phyloP scores from a whole-genome alignment of 1,140 invertebrate genomes.

The Chionoecetes opilio region DNA sequence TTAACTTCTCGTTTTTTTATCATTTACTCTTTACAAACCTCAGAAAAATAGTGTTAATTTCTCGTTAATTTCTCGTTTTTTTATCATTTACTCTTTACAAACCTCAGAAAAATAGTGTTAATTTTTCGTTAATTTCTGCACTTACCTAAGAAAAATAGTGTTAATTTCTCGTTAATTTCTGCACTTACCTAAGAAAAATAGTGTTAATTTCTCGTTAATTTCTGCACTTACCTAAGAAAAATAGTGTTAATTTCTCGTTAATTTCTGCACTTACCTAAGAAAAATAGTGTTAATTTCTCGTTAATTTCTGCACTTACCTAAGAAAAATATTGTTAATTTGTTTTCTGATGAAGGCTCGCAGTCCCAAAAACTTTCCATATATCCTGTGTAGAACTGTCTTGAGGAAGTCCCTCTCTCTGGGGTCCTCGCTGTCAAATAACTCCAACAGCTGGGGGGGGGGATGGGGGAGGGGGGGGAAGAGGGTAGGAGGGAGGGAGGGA shows the following conservation, averaged over 20 bases:
- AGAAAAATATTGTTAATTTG: slow-evolving; percentile 99
- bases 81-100: too few relatives aligned
- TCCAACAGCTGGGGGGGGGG: slow-evolving; percentile 91
- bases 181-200: slow-evolving; percentile 92
- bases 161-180: slow-evolving; percentile 91
- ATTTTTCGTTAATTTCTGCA: background rate
- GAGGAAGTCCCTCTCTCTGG: slow-evolving; percentile 98
- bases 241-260: too few relatives aligned
- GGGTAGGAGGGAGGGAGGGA: background rate
- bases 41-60: too few relatives aligned
- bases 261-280: slow-evolving; percentile 86
- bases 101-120: too few relatives aligned
- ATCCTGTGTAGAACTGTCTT: slow-evolving; percentile 99
- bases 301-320: slow-evolving; percentile 84
- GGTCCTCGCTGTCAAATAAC: slow-evolving; percentile 99
- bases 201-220: slow-evolving; percentile 99
- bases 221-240: too few relatives aligned
- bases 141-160: slow-evolving; percentile 96
- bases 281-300: slow-evolving; percentile 99
- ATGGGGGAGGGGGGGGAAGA: background rate
- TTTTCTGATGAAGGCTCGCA: slow-evolving; percentile 99
- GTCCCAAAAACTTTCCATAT: slow-evolving; percentile 99
- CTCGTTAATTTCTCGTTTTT: too few relatives aligned
- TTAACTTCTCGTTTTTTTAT: too few relatives aligned
- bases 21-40: too few relatives aligned